Base-by-base conservation (phyloP, 2,888 invertebrate genomes). In the Spisula subtruncata region DNA sequence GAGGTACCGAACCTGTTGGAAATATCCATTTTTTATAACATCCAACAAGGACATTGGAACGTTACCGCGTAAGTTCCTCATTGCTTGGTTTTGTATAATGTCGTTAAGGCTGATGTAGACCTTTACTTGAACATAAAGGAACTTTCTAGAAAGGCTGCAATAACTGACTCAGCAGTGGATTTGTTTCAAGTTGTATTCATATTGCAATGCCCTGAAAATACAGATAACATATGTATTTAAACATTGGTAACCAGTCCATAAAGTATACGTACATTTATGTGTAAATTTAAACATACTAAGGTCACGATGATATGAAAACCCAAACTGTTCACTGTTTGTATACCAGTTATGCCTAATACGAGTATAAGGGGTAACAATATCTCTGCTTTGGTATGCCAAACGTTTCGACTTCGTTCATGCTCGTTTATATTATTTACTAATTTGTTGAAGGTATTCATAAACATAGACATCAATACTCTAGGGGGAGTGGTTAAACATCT, bases 1-100 rank as follows among this genome's bases (percentile, higher is more conserved):
- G n/a, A 96, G 94, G 82, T 95, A 94, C 8, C 96, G 93, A 20
- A 96, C 96, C 88, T 96, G 96, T 54, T 95, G 95, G 54, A 96
- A 95, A 89, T 95, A 95, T 14, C 96, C 96, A 60, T 94, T 93
- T 56, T 93, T 93, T 16, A 96, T 96, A 51, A 96, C 95, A 48
- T 95, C 94, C 4, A 93, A 84, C 46, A 94, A 83, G 12, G 87
- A 84, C 91, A 92, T 90, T 0, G 90, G 91, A 10, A 48, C 75
- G 25, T 6, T 83, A 18, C 84, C 81, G 48, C 87, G 86, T 80
- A 60, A 86, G 54, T 89, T 87, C 85, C 87, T 89, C 90, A 66
- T 66, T 25, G 60, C 60, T 66, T 66, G 1, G 25, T 66, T 10
- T n/a, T n/a, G n/a, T 66, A 8, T n/a, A 6, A 12, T 66, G 10